These are phyloP conservation scores for Amiota minor DNA, from an alignment of 2,888 invertebrate genomes.

Conservation along the genomic window DNA sequence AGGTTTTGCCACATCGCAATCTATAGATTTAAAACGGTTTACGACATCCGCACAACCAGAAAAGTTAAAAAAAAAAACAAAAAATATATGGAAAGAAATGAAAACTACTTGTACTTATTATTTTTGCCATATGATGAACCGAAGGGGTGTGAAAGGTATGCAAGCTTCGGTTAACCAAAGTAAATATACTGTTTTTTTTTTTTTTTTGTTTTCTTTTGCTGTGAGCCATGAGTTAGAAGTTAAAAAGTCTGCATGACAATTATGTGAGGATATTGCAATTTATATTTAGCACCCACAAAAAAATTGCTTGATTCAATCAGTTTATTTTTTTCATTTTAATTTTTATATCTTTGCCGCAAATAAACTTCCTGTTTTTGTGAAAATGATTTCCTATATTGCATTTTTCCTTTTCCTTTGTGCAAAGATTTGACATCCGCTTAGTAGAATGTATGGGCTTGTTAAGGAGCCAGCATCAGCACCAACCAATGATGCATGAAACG, in stretches of 20 bases:
- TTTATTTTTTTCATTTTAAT: slow-evolving; percentile 6
- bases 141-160: background rate
- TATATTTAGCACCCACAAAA: slow-evolving; percentile 13
- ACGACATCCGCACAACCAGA: too few relatives aligned
- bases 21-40: too few relatives aligned
- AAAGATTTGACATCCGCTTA: slow-evolving; percentile 68
- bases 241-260: background rate
- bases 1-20: too few relatives aligned
- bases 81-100: too few relatives aligned
- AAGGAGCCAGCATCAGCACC: background rate
- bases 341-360: slow-evolving; percentile 44
- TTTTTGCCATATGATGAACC: too few relatives aligned
- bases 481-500: slow-evolving; percentile 26
- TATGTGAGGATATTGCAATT: slow-evolving; percentile 11
- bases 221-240: too few relatives aligned
- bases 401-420: slow-evolving; percentile 69
- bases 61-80: too few relatives aligned
- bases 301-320: background rate
- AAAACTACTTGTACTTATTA: too few relatives aligned
- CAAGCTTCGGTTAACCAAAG: background rate
- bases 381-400: slow-evolving; percentile 73
- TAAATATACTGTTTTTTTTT: background rate
- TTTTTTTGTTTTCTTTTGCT: background rate
- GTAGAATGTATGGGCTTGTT: slow-evolving; percentile 12
- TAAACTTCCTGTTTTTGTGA: slow-evolving; percentile 65